A percentile compares a stretch with the other conserved stretches of the same genome.
These are phyloP conservation scores for Tadarida brasiliensis DNA, from an alignment of 2,797 vertebrate species.

Conservation along the genomic window DNA sequence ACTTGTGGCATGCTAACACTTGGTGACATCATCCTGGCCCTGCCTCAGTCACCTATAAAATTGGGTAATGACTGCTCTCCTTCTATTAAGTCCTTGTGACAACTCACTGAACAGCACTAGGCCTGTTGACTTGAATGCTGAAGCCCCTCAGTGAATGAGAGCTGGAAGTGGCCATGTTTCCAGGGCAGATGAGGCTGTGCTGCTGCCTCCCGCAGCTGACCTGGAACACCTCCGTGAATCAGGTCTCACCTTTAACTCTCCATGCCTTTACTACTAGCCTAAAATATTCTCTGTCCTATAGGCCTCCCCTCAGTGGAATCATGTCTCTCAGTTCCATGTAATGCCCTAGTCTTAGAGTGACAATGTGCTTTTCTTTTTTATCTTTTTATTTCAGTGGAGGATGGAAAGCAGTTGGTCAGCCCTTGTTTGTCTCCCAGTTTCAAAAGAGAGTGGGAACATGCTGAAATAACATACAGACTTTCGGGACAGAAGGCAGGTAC, in stretches of 20 bases:
- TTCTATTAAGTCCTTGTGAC: not conserved
- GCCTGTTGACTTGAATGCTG: not conserved
- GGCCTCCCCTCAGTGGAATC: not conserved
- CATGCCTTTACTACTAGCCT: not conserved
- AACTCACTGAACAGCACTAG: not conserved
- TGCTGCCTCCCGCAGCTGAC: not conserved
- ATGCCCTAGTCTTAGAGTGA: too few relatives aligned
- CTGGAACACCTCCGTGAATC: not conserved
- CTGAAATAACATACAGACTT: slow-evolving; percentile 92
- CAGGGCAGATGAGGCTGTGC: not conserved
- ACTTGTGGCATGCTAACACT: not conserved
- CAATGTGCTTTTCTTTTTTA: slow-evolving; percentile 44
- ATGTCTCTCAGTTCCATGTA: not conserved
- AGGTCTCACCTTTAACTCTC: not conserved
- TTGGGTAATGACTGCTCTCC: not conserved
- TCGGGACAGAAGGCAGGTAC: slow-evolving; percentile 94
- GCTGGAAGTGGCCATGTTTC: not conserved
- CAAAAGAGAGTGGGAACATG: slow-evolving; percentile 92
- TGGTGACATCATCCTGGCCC: not conserved
- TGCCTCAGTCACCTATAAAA: not conserved
- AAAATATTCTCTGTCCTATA: not conserved
- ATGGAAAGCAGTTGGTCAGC: slow-evolving; percentile 92
- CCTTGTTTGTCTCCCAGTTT: slow-evolving; percentile 93
- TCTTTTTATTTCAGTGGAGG: slow-evolving; percentile 86
- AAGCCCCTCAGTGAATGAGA: not conserved